Conservation (phyloP, 2,888 invertebrate genomes). For the Parasteatoda lunata region DNA sequence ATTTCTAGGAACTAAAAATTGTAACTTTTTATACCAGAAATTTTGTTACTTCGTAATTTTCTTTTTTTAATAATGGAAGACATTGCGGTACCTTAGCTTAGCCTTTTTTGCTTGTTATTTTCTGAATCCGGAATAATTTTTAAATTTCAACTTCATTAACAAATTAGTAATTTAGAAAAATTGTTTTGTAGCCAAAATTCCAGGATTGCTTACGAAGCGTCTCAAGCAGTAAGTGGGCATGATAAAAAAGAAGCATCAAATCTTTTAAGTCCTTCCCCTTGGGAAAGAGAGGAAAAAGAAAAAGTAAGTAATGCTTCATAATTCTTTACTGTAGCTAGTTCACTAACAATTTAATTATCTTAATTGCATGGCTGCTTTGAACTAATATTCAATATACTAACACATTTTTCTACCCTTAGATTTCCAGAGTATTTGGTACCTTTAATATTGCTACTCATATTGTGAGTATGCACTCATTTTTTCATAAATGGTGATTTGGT, state of each 20-base stretch:
- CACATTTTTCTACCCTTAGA: conserved; percentile 60
- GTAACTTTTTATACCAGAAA: too few species aligned
- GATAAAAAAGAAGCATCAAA: conserved; percentile 64
- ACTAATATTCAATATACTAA: conserved; percentile 34
- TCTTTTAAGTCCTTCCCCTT: conserved; percentile 76
- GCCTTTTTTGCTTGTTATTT: background rate
- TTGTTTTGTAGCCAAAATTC: conserved; percentile 44
- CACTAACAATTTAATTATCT: background rate
- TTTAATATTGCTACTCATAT: conserved; percentile 64
- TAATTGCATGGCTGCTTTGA: background rate
- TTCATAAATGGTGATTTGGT: conserved; percentile 49
- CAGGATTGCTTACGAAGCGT: conserved; percentile 64
- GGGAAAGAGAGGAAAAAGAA: conserved; percentile 95
- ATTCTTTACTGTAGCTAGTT: background rate
- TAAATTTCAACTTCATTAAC: background rate
- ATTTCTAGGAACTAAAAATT: too few species aligned
- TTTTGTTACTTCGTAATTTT: too few species aligned
- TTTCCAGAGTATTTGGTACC: conserved; percentile 55
- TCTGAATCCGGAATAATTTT: background rate
- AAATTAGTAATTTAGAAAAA: background rate
- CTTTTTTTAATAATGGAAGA: too few species aligned
- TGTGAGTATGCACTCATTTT: conserved; percentile 64
- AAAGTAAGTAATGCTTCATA: conserved; percentile 75
- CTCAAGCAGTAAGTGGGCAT: conserved; percentile 69
- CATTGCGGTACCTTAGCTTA: too few species aligned